Conservation (phyloP, 53 echinoderm and acorn worm species). For the Temnopleurus reevesii region DNA sequence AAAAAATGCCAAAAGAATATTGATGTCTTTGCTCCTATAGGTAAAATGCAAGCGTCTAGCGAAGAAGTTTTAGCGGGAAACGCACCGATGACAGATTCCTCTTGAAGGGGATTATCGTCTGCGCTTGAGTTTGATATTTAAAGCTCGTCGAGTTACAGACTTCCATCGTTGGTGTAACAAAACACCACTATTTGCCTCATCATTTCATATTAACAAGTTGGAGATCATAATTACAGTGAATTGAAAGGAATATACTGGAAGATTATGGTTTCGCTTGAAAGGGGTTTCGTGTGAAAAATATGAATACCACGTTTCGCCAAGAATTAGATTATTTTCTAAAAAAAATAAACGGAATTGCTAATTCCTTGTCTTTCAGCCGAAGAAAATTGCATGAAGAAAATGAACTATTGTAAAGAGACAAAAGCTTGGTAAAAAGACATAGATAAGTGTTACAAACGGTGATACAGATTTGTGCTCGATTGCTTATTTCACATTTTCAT, state of each 20-base stretch:
- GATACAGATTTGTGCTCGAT: too few species aligned
- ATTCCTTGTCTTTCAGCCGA: slow-evolving; percentile 10
- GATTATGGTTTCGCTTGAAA: background rate
- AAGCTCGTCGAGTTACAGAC: slow-evolving; percentile 37
- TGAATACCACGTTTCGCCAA: background rate
- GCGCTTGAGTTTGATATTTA: slow-evolving; percentile 49
- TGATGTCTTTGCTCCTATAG: background rate
- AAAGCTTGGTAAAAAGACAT: too few species aligned
- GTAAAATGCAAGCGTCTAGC: background rate
- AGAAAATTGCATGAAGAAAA: background rate
- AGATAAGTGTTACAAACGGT: too few species aligned
- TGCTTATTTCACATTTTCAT: too few species aligned
- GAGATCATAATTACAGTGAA: slow-evolving; percentile 2
- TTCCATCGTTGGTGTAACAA: background rate
- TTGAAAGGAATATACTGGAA: background rate
- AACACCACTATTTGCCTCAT: slow-evolving; percentile 29
- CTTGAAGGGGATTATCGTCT: slow-evolving; percentile 41
- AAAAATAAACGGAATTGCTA: background rate
- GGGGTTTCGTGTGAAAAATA: background rate
- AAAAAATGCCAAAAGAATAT: too few species aligned
- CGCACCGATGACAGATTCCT: slow-evolving; percentile 18
- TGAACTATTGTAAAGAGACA: background rate
- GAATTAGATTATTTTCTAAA: background rate
- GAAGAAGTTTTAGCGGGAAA: slow-evolving; percentile 43
- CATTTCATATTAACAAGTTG: background rate